Evolutionary conservation across 2,888 invertebrate species (phyloP).

Genomic region (Poecilus cupreus): DNA sequence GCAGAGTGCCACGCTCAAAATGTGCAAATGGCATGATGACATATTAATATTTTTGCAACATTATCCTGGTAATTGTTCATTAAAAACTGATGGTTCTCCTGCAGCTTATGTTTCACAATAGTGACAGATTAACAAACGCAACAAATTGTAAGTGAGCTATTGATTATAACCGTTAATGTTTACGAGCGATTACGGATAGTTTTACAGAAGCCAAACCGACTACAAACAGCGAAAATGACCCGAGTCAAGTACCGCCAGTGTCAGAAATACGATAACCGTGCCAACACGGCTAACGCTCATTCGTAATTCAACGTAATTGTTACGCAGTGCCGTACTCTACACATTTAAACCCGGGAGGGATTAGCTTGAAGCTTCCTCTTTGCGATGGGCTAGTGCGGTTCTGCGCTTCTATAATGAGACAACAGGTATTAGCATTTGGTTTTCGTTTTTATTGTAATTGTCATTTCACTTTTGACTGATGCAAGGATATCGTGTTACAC

Average conservation of each 20-base stretch:
- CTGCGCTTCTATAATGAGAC: background rate
- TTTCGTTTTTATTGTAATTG: conserved; percentile 36
- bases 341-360: background rate
- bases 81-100: background rate
- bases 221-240: background rate
- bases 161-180: conserved; percentile 46
- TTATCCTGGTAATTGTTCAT: too few species aligned
- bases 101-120: conserved; percentile 8
- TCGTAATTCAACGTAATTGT: conserved; percentile 5
- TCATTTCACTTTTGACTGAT: conserved; percentile 39
- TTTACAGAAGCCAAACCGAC: conserved; percentile 36
- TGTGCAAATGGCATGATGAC: too few species aligned
- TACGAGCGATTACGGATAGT: conserved; percentile 36
- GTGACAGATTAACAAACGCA: conserved; percentile 23
- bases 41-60: too few species aligned
- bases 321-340: background rate
- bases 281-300: background rate
- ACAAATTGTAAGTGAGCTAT: conserved; percentile 22
- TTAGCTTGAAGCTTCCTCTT: background rate
- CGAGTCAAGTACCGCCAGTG: background rate
- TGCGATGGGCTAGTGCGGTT: background rate
- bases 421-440: conserved; percentile 12
- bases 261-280: conserved; percentile 24
- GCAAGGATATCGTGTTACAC: conserved; percentile 41
- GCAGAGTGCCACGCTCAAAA: too few species aligned